Conservation (phyloP, 2,888 invertebrate genomes). For the Apoderus coryli region DNA sequence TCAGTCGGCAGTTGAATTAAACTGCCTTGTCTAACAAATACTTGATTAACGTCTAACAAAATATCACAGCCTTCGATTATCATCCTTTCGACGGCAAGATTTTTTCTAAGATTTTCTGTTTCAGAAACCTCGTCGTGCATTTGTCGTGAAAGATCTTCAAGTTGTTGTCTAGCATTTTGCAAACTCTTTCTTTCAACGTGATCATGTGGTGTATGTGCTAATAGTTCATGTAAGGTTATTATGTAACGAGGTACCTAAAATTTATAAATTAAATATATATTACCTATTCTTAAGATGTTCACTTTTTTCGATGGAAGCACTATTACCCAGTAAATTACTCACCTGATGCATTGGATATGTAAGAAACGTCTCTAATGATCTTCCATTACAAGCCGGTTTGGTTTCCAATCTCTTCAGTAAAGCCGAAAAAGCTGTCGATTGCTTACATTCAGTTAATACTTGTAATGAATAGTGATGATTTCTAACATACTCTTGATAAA, state of each 20-base stretch:
- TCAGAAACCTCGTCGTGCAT: slow-evolving; percentile 90
- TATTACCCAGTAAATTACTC: slow-evolving; percentile 15
- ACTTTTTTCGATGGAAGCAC: too few species aligned
- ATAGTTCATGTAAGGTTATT: slow-evolving; percentile 75
- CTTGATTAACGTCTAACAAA: slow-evolving; percentile 81
- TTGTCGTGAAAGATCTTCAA: slow-evolving; percentile 71
- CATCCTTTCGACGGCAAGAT: slow-evolving; percentile 83
- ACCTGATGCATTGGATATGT: slow-evolving; percentile 94
- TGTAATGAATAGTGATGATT: slow-evolving; percentile 91
- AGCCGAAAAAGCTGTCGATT: slow-evolving; percentile 62
- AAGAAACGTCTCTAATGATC: slow-evolving; percentile 75
- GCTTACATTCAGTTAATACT: slow-evolving; percentile 84
- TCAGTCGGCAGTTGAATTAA: slow-evolving; percentile 57
- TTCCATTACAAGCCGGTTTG: slow-evolving; percentile 71
- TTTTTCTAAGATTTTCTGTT: slow-evolving; percentile 82
- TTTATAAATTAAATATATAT: slow-evolving; percentile 1
- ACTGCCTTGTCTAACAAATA: slow-evolving; percentile 79
- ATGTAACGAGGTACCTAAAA: slow-evolving; percentile 79
- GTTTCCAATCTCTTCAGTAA: slow-evolving; percentile 69
- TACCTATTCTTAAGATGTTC: too few species aligned
- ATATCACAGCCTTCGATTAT: slow-evolving; percentile 90
- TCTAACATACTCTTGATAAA: slow-evolving; percentile 88
- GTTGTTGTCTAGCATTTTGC: slow-evolving; percentile 73
- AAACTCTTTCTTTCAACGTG: slow-evolving; percentile 83
- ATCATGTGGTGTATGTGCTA: slow-evolving; percentile 87